A percentile compares a stretch with the other conserved stretches of the same genome.
Evolutionary conservation across 2,797 vertebrate genomes (phyloP).

Genomic region (Sebastes ruberrimus): DNA sequence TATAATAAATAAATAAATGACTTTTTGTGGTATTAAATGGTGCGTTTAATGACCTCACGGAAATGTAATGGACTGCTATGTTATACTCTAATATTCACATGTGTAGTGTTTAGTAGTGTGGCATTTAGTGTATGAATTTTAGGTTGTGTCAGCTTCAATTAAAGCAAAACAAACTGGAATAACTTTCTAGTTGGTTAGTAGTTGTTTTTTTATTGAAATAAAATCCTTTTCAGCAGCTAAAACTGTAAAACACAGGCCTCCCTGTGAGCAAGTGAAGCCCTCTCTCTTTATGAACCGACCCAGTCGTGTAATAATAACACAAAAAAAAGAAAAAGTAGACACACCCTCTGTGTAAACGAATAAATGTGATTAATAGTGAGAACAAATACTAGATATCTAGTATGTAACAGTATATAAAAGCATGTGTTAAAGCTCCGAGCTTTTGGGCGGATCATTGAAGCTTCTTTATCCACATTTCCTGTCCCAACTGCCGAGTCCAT

Average conservation of each 20-base stretch:
- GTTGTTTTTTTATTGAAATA: not conserved
- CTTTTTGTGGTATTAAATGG: slow-evolving; percentile 50
- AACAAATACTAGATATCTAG: not conserved
- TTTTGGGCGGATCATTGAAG: slow-evolving; percentile 28
- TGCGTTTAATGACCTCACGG: slow-evolving; percentile 55
- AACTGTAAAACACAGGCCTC: slow-evolving; percentile 34
- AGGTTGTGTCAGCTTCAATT: not conserved
- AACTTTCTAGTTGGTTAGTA: slow-evolving; percentile 10
- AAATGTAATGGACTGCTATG: slow-evolving; percentile 10
- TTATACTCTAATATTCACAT: not conserved
- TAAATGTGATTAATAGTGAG: slow-evolving; percentile 36
- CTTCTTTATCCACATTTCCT: slow-evolving; percentile 78
- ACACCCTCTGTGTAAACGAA: slow-evolving; percentile 78
- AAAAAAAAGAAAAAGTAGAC: slow-evolving; percentile 64
- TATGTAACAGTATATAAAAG: too few species aligned
- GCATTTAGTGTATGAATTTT: not conserved
- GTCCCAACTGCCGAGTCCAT: slow-evolving; percentile 61
- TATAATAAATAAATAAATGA: not conserved
- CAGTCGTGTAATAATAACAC: not conserved
- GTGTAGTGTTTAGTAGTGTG: too few species aligned
- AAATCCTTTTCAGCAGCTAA: not conserved
- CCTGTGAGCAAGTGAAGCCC: slow-evolving; percentile 35
- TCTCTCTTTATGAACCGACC: slow-evolving; percentile 17
- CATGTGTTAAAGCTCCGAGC: not conserved
- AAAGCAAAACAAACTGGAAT: not conserved